Base-by-base conservation (phyloP, 2,797 vertebrate species). In the Lindbergichthys nudifrons region DNA sequence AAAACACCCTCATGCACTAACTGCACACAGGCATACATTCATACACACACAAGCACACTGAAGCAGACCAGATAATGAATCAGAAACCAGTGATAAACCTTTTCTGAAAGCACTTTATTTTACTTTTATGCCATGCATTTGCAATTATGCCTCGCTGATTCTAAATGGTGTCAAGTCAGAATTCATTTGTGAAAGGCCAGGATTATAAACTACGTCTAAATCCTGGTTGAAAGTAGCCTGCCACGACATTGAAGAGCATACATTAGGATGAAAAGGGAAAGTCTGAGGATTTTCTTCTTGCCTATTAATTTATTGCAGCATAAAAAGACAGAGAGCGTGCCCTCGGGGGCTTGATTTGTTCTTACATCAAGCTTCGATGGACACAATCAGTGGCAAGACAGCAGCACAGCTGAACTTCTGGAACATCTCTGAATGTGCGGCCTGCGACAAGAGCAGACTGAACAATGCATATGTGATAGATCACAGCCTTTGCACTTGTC, bases 281-380 rank as follows among this genome's bases (percentile, higher is more conserved):
- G 67, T 62, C 51, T 16, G 60, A 8, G 32, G 79, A 73, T 43
- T 51, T 15, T 53, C 52, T 30, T 82, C 56, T 60, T 68, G 74
- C 32, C 48, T 42, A 78, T 89, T 84, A 71, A 87, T 93, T 87
- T 79, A 88, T 89, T 90, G 73, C 82, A 82, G 80, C 77, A 76
- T 79, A 78, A 80, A 88, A 77, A 73, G 78, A 84, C 21, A 10
- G 18, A 39, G 51, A 74, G 26, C 70, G 67, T 70, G 75, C 84
- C 90, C 90, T 61, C 58, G 1, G 80, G 88, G 73, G 18, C 52
- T 79, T 65, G 41, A 72, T 89, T 89, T 91, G 80, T 87, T 87
- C 78, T 80, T 67, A 46, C 77, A 88, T 92, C 78, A 91, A 91
- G 93, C 92, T 88, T 65, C 83, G 80, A 86, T 91, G 86, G 90